Percentiles rank a stretch among this genome's conserved stretches.
phyloP scores from a whole-genome alignment of 1,140 invertebrate genomes.

The Cotesia glomerata region DNA sequence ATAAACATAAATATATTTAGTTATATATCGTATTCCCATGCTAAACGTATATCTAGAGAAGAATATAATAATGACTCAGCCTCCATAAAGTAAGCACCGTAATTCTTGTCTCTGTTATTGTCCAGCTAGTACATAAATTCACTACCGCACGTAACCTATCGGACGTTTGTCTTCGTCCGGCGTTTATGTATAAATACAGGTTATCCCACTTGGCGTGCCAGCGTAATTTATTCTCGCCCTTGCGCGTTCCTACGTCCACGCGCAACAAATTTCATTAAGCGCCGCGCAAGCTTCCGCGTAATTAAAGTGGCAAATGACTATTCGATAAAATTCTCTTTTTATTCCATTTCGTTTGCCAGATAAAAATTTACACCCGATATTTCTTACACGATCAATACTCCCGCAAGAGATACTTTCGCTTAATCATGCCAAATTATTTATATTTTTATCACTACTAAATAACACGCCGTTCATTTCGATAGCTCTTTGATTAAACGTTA shows the following conservation, averaged over 20 bases:
- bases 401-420: too few relatives aligned
- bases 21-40: too few relatives aligned
- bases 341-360: background rate
- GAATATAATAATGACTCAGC: conserved; percentile 12
- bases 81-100: conserved; percentile 33
- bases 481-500: too few relatives aligned
- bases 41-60: too few relatives aligned
- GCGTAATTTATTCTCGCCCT: conserved; percentile 29
- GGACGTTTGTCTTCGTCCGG: conserved; percentile 33
- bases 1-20: background rate
- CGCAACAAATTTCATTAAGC: conserved; percentile 26
- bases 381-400: too few relatives aligned
- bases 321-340: conserved; percentile 9
- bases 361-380: too few relatives aligned
- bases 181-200: conserved; percentile 30
- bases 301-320: conserved; percentile 33
- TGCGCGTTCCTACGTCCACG: conserved; percentile 22
- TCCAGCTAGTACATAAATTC: conserved; percentile 30
- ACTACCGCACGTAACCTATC: conserved; percentile 27
- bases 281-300: conserved; percentile 29
- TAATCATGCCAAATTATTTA: too few relatives aligned
- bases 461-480: too few relatives aligned
- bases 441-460: too few relatives aligned
- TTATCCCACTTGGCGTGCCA: conserved; percentile 25
- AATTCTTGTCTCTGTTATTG: conserved; percentile 33